Conservation (phyloP, 2,888 invertebrate genomes). For the Xanthia togata region DNA sequence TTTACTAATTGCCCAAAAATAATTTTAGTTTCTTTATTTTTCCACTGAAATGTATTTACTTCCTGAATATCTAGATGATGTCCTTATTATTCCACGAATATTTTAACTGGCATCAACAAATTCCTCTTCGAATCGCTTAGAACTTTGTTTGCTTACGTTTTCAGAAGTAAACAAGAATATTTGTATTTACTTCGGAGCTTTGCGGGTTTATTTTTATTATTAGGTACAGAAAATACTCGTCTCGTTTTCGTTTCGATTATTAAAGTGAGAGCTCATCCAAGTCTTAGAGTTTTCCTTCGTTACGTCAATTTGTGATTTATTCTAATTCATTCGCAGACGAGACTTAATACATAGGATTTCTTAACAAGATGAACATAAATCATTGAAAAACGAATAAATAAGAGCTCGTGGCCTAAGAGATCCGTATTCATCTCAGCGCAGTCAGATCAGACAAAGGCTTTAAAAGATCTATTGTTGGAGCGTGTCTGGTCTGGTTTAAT, state of each 20-base stretch:
- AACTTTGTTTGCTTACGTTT: conserved; percentile 44
- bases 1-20: conserved; percentile 1
- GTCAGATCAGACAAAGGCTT: conserved; percentile 76
- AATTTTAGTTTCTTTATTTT: conserved; percentile 4
- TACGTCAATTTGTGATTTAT: conserved; percentile 43
- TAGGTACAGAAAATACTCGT: conserved; percentile 9
- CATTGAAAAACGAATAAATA: conserved; percentile 59
- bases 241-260: conserved; percentile 22
- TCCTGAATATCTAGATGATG: conserved; percentile 40
- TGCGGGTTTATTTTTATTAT: conserved; percentile 34
- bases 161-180: conserved; percentile 40
- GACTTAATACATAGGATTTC: conserved; percentile 30
- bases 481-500: conserved; percentile 77
- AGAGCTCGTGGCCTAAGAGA: conserved; percentile 51
- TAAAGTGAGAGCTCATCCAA: conserved; percentile 21
- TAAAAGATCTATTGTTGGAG: conserved; percentile 80
- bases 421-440: conserved; percentile 65
- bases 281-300: conserved; percentile 9
- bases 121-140: conserved; percentile 35
- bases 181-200: conserved; percentile 29
- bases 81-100: conserved; percentile 40
- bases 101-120: conserved; percentile 50
- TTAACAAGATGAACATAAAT: conserved; percentile 62
- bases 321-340: conserved; percentile 31
- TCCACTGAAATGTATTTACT: conserved; percentile 6